Evolutionary conservation across 2,888 invertebrate genomes (phyloP).

Genomic region (Sisyra nigra): DNA sequence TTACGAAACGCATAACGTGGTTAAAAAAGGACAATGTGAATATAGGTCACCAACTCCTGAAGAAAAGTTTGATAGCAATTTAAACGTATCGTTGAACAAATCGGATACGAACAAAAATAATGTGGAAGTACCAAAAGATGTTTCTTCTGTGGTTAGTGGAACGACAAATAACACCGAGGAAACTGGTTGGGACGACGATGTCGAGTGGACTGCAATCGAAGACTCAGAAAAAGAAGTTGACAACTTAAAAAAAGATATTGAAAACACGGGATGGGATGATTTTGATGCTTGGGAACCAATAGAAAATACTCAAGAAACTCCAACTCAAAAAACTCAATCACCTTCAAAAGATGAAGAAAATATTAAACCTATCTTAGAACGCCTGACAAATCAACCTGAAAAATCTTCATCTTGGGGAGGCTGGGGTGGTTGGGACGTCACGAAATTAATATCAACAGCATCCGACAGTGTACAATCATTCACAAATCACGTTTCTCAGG

Average conservation of each 20-base stretch:
- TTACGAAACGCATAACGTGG: background rate
- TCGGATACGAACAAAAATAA: background rate
- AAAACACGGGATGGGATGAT: slow-evolving; percentile 32
- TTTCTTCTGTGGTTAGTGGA: background rate
- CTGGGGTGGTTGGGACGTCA: slow-evolving; percentile 65
- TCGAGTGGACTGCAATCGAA: slow-evolving; percentile 22
- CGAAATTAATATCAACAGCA: slow-evolving; percentile 59
- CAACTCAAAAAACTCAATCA: background rate
- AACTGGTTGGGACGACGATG: slow-evolving; percentile 16
- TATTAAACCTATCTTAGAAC: background rate
- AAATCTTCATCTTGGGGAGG: slow-evolving; percentile 25
- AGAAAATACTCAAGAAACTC: slow-evolving; percentile 11
- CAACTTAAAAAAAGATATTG: slow-evolving; percentile 12
- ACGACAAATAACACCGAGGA: background rate
- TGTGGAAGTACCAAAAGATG: background rate
- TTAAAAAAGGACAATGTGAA: background rate
- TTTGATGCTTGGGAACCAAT: slow-evolving; percentile 33
- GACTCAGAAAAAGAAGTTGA: slow-evolving; percentile 14
- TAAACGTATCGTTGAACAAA: no score
- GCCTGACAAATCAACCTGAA: background rate
- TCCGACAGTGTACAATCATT: slow-evolving; percentile 60
- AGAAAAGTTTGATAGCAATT: no score
- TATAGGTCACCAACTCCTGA: background rate
- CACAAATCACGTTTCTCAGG: slow-evolving; percentile 67
- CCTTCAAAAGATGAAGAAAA: background rate